A percentile compares a stretch with the other conserved stretches of the same genome.
phyloP scores from a whole-genome alignment of 2,888 invertebrate genomes.

The Metopia argyrocephala region DNA sequence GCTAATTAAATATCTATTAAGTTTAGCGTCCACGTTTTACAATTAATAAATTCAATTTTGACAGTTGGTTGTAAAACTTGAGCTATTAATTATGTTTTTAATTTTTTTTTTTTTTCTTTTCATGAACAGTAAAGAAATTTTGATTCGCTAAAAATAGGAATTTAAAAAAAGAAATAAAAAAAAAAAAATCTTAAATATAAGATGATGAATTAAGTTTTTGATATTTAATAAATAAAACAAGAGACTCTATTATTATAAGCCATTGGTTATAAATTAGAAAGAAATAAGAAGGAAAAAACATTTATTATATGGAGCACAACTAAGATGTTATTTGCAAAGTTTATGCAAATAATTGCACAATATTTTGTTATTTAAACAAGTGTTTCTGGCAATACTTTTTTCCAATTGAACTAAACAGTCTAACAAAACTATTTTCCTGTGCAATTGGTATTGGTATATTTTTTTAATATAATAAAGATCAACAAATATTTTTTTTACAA shows the following conservation, averaged over 20 bases:
- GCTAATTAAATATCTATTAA: too few relatives aligned
- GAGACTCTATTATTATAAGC: not conserved
- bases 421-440: not conserved
- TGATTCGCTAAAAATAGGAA: not conserved
- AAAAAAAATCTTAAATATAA: not conserved
- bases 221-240: not conserved
- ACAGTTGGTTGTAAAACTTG: too few relatives aligned
- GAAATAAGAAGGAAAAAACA: too few relatives aligned
- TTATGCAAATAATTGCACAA: not conserved
- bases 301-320: too few relatives aligned
- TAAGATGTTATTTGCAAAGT: not conserved
- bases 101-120: too few relatives aligned
- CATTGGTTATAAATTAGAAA: not conserved
- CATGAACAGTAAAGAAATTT: too few relatives aligned
- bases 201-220: not conserved
- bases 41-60: too few relatives aligned
- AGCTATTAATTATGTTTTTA: too few relatives aligned
- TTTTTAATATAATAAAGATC: too few relatives aligned
- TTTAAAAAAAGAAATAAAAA: not conserved
- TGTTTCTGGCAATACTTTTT: not conserved
- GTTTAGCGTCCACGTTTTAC: too few relatives aligned
- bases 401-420: not conserved
- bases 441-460: not conserved
- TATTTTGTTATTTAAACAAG: not conserved
- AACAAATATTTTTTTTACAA: too few relatives aligned